A percentile compares a stretch with the other conserved stretches of the same genome.
Evolutionary conservation across 2,888 invertebrate species (phyloP).

Genomic region (Drosophila ustulata): DNA sequence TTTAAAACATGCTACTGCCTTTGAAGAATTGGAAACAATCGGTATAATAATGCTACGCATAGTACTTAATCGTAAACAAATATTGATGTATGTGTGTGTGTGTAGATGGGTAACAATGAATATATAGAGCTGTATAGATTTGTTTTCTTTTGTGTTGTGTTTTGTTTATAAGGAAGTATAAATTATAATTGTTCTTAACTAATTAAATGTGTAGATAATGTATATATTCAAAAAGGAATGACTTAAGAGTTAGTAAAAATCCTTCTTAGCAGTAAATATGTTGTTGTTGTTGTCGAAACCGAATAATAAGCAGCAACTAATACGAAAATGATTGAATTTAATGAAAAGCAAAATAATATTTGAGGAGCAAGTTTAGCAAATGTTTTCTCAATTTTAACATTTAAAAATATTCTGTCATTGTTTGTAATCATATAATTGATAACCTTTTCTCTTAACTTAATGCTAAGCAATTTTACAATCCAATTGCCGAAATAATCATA

Average conservation of each 20-base stretch:
- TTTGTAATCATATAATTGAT: constrained; percentile 35
- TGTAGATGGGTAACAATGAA: constrained; percentile 68
- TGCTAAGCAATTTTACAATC: constrained; percentile 71
- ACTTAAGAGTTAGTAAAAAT: constrained; percentile 81
- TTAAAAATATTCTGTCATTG: constrained; percentile 22
- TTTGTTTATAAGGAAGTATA: constrained; percentile 38
- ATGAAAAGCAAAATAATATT: constrained; percentile 11
- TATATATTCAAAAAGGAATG: constrained; percentile 74
- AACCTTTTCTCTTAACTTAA: constrained; percentile 54
- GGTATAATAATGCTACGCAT: constrained; percentile 30
- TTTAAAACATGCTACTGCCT: constrained; percentile 62
- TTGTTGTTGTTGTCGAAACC: constrained; percentile 48
- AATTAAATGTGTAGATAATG: constrained; percentile 42
- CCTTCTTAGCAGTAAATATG: constrained; percentile 69
- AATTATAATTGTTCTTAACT: constrained; percentile 69
- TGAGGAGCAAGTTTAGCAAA: constrained; percentile 30
- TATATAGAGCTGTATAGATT: constrained; percentile 19
- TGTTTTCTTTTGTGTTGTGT: constrained; percentile 12
- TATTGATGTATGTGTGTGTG: constrained; percentile 18
- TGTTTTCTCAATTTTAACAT: constrained; percentile 50
- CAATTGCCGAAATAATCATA: constrained; percentile 41
- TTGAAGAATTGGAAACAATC: constrained; percentile 62
- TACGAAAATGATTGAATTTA: constrained; percentile 11
- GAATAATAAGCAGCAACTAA: constrained; percentile 40
- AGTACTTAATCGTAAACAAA: constrained; percentile 60